Evolutionary conservation across 2,113 vertebrate species (phyloP).

Genomic region (Macheiramphus alcinus): DNA sequence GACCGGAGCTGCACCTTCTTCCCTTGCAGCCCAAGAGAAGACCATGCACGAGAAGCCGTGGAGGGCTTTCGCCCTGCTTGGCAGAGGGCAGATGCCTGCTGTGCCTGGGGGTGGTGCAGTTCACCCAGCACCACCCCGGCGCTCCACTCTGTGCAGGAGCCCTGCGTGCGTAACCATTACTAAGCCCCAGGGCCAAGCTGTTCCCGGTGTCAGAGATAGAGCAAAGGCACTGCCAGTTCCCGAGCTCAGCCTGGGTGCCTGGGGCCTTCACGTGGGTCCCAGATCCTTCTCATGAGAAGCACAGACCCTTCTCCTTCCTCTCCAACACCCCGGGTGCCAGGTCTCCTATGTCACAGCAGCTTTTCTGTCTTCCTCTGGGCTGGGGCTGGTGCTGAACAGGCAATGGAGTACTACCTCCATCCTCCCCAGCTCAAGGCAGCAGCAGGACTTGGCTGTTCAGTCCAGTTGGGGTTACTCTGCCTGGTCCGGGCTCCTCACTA

Average conservation of each 20-base stretch:
- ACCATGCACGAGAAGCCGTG: fast-evolving
- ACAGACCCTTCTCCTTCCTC: not conserved
- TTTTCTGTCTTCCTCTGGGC: not conserved
- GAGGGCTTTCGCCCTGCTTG: not conserved
- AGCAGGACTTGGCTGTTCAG: not conserved
- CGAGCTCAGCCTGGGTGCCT: not conserved
- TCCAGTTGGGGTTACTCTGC: not conserved
- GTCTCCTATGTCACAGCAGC: not conserved
- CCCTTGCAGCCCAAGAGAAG: not conserved
- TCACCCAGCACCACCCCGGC: not conserved
- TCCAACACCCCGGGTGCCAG: fast-evolving
- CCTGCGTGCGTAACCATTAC: fast-evolving
- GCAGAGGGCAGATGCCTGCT: not conserved
- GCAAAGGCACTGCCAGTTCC: not conserved
- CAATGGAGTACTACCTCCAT: not conserved
- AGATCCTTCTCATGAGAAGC: not conserved
- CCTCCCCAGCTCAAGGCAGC: not conserved
- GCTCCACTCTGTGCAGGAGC: not conserved
- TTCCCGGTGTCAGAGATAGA: not conserved
- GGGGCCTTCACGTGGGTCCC: not conserved
- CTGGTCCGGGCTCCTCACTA: not conserved
- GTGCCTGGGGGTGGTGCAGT: not conserved
- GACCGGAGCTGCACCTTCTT: not conserved
- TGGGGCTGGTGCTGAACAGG: not conserved
- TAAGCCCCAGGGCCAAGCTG: not conserved